Evolutionary conservation across 2,113 vertebrate species (phyloP).

Genomic region (Laticauda laticaudata): DNA sequence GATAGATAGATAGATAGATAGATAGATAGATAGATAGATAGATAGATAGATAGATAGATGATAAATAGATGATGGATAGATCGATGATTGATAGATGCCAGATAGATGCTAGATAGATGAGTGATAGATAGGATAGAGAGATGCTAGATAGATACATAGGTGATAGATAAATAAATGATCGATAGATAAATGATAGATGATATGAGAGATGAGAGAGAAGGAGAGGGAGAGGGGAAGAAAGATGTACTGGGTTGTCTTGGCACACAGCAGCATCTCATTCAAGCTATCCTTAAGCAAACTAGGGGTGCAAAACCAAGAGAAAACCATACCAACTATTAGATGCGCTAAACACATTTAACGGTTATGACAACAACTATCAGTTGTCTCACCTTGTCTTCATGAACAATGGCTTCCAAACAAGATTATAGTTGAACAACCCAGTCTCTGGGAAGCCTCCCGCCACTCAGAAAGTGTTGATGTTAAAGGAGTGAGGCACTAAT

Average conservation of each 20-base stretch:
- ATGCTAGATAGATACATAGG: background rate
- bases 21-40: no score
- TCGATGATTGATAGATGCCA: no score
- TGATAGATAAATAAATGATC: background rate
- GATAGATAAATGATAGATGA: background rate
- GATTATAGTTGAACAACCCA: background rate
- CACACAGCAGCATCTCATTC: background rate
- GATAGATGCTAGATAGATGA: no score
- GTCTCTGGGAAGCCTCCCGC: background rate
- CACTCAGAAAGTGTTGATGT: background rate
- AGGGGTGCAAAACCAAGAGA: background rate
- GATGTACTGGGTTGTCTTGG: background rate
- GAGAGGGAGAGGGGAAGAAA: background rate
- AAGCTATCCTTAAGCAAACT: background rate
- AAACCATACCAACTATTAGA: background rate
- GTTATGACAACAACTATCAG: background rate
- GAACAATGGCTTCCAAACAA: background rate
- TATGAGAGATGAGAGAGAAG: background rate
- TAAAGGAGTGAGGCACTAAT: background rate
- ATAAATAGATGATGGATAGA: no score
- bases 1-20: no score
- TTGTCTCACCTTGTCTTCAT: background rate
- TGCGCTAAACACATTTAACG: background rate
- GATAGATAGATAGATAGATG: no score
- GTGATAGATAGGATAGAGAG: no score